Evolutionary conservation across 2,888 invertebrate species (phyloP), one percentile per base, ranked within the genome.

Genomic region (Rhagonycha lutea): DNA sequence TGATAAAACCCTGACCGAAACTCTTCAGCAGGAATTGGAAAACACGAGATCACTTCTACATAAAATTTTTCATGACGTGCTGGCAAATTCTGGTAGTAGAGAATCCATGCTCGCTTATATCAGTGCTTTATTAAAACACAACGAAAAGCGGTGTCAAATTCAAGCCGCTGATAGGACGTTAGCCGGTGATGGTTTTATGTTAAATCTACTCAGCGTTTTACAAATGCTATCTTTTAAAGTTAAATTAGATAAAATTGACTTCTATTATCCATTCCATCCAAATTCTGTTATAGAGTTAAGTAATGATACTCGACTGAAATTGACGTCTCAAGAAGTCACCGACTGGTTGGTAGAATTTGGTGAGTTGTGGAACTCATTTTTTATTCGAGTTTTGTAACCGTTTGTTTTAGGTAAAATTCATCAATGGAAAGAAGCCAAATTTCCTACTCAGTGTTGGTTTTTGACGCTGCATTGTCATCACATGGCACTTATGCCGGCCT

Each of bases 401-500:
- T 47, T n/a, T 5, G n/a, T 82, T 8, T n/a, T 83, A 91, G 91
- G 88, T 78, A 89, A 89, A 69, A 88, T 88, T 1, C 91, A 92
- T 86, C 89, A 90, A 68, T 94, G 94, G 93, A 91, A 92, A 10
- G 94, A 94, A 71, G 92, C 95, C 3, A 98, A 97, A 84, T 99
- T 99, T 88, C 95, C 96, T 79, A 98, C 98, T 0, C 96, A 97
- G 82, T 99, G 98, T 86, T 99, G 98, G 96, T 98, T 98, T 89
- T 90, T 99, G 68, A 98, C 98, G 0, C 90, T 98, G 61, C 96
- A 98, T 87, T 95, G 96, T 87, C 97, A 98, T 87, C 98, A 98
- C 86, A 91, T 98, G 75, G 94, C 97, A 9, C 91, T 98, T 72
- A 90, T 98, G 80, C 98, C 99, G 0, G 94, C 96, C 3, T 91